phyloP scores from a whole-genome alignment of 2,113 vertebrate species.

The Gobius niger region DNA sequence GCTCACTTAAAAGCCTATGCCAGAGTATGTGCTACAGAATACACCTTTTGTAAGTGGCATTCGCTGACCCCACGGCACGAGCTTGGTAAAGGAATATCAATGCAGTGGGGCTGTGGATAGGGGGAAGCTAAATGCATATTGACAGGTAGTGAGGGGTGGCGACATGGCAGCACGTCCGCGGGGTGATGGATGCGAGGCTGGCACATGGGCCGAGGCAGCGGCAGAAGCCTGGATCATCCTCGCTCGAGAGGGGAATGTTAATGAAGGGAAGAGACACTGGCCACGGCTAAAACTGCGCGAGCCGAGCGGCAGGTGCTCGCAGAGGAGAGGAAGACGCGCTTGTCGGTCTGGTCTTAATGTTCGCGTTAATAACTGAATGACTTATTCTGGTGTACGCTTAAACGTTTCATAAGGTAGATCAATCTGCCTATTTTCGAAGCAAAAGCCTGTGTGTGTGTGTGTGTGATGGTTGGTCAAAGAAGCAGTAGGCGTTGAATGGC shows the following conservation, averaged over 20 bases:
- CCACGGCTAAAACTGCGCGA: constrained; percentile 46
- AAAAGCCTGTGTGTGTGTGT: no score
- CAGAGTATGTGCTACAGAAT: constrained; percentile 18
- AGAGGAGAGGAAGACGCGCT: neutral
- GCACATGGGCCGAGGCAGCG: constrained; percentile 44
- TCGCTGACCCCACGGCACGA: constrained; percentile 13
- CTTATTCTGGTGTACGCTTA: no score
- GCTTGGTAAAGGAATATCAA: constrained; percentile 54
- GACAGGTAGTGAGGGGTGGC: constrained; percentile 38
- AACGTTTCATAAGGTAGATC: no score
- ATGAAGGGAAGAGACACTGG: constrained; percentile 43
- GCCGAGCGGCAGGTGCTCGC: constrained; percentile 60
- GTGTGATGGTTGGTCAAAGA: no score
- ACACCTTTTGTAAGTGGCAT: constrained; percentile 32
- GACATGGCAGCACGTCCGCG: constrained; percentile 47
- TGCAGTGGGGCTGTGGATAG: constrained; percentile 1
- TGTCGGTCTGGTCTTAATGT: no score
- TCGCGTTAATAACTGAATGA: no score
- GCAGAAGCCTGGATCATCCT: constrained; percentile 51
- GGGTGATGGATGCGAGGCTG: constrained; percentile 50
- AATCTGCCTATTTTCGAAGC: no score
- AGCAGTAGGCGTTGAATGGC: no score
- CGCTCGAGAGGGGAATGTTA: constrained; percentile 55
- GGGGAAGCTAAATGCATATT: constrained; percentile 48
- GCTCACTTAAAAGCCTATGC: constrained; percentile 49